phyloP scores from a whole-genome alignment of 2,113 vertebrate species.

The Hirundichthys speculiger region DNA sequence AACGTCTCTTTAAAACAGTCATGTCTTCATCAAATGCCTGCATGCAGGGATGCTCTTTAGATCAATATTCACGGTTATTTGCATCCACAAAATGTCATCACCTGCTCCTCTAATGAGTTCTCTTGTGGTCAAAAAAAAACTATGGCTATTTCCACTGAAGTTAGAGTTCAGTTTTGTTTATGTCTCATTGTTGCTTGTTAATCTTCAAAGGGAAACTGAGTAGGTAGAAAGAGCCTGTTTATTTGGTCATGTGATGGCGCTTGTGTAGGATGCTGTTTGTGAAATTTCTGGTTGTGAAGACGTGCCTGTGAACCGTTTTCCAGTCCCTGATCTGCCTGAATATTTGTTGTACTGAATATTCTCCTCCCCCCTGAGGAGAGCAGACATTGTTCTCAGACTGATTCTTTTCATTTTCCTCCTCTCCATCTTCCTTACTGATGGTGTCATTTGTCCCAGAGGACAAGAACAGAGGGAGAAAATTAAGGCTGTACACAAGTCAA shows the following conservation, averaged over 20 bases:
- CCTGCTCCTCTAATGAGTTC: too few relatives aligned
- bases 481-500: constrained; percentile 13
- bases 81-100: too few relatives aligned
- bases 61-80: too few relatives aligned
- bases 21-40: too few relatives aligned
- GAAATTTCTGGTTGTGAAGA: constrained; percentile 29
- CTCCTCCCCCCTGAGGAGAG: constrained; percentile 34
- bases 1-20: too few relatives aligned
- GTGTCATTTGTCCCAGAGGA: constrained; percentile 24
- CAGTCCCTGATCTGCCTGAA: constrained; percentile 37
- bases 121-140: too few relatives aligned
- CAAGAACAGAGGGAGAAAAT: constrained; percentile 32
- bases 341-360: constrained; percentile 47
- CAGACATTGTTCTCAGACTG: constrained; percentile 19
- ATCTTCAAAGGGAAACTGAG: constrained; percentile 22
- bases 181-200: constrained; percentile 25
- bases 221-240: constrained; percentile 32
- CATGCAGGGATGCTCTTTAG: too few relatives aligned
- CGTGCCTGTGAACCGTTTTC: constrained; percentile 19
- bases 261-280: background rate
- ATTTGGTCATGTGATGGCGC: constrained; percentile 9
- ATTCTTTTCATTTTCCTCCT: constrained; percentile 18
- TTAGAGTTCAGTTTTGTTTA: constrained; percentile 39
- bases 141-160: too few relatives aligned
- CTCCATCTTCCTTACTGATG: constrained; percentile 25